Conservation (phyloP, 2,113 vertebrate genomes). For the Furnarius figulus region DNA sequence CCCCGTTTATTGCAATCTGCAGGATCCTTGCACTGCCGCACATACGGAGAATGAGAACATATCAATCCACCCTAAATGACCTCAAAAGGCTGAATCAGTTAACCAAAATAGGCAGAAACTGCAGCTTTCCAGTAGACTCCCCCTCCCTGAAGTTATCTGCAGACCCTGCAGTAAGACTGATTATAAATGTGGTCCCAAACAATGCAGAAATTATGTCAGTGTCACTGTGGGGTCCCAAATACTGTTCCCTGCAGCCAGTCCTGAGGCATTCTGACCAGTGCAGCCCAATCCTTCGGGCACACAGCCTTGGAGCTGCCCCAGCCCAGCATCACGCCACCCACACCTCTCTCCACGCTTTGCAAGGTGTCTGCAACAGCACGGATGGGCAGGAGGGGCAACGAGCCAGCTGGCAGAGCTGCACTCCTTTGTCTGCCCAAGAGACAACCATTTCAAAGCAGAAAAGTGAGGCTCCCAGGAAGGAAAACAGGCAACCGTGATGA, state of each 20-base stretch:
- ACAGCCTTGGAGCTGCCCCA: background rate
- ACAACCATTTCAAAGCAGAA: background rate
- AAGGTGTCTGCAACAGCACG: background rate
- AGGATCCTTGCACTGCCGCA: constrained; percentile 8
- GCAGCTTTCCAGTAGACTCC: background rate
- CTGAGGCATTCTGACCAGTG: background rate
- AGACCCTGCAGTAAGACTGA: background rate
- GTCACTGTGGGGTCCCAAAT: background rate
- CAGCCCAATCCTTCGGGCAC: background rate
- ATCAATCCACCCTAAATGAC: constrained; percentile 41
- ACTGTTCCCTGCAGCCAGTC: background rate
- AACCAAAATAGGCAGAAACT: constrained; percentile 21
- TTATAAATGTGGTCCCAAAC: background rate
- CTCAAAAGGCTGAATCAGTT: constrained; percentile 27
- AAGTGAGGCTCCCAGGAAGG: background rate
- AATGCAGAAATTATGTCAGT: background rate
- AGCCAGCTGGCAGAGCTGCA: background rate
- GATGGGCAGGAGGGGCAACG: background rate
- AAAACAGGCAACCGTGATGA: background rate
- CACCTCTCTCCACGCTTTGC: background rate
- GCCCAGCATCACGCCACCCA: background rate
- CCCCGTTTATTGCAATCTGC: constrained; percentile 4
- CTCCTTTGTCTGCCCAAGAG: background rate
- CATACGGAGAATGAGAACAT: constrained; percentile 33
- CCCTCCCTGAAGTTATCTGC: background rate